Base-by-base conservation (phyloP, 2,113 vertebrate genomes). In the Aleadryas rufinucha region DNA sequence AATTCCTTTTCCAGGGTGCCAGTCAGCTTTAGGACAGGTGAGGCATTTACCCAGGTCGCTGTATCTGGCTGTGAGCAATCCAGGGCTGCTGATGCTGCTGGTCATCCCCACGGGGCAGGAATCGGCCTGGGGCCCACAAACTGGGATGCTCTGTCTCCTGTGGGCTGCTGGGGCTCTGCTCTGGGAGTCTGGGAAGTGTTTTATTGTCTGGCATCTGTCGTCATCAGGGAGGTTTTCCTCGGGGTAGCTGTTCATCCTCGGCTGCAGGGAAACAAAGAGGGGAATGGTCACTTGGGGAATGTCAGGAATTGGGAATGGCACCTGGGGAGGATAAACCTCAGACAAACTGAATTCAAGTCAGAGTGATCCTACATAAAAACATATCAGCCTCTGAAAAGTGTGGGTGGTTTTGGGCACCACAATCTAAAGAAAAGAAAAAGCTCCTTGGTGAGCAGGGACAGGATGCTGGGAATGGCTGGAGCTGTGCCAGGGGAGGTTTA, bases 101-200 rank as follows among this genome's bases (percentile, higher is more conserved):
- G 98, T 98, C 95, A 98, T 98, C 72, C 98, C 98, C 77, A 98
- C 37, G 59, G 98, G 97, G 4, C 97, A 95, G 53, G 97, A 91
- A 84, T 99, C 99, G 1, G 90, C 5, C 90, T 98, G 98, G 83
- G 97, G 97, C 75, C 98, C 98, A 76, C 98, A 98, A 17, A 98
- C 98, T 10, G 99, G 99, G 33, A 98, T 99, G 66, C 99, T 99
- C 92, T 98, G 99, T 81, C 99, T 98, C 93, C 99, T 98, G 35
- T 97, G 97, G 72, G 98, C 95, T 28, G 97, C 96, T 15, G 96
- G 91, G 12, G 98, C 97, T 64, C 98, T 98, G 89, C 96, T 98
- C 80, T 99, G 99, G 0, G 97, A 95, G 84, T 98, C 98, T 2
- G 98, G 98, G 78, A 99, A 99, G 74, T 98, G 98, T 76, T 99